Percentiles rank a stretch among this genome's conserved stretches.
Conservation (phyloP, 2,113 vertebrate genomes). For the Anas platyrhynchos region DNA sequence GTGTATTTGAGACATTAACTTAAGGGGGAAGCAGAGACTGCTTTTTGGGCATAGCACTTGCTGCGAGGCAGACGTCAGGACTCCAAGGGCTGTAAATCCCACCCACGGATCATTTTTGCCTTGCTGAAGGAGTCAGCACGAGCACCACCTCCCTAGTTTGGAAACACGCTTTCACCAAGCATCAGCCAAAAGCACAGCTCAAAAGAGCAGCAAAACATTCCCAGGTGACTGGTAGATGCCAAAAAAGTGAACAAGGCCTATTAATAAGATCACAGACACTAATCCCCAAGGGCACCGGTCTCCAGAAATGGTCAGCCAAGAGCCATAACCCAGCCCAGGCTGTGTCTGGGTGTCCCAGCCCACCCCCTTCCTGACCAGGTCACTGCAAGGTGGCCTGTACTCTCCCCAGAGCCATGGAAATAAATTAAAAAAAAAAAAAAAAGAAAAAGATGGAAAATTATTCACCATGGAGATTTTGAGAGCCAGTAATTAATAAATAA, state of each 20-base stretch:
- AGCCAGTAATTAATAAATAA: constrained; percentile 66
- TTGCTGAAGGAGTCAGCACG: not conserved
- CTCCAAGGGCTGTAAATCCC: accelerated
- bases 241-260: not conserved
- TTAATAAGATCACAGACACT: not conserved
- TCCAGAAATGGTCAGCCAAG: not conserved
- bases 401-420: not conserved
- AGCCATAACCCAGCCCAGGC: not conserved
- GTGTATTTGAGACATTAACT: accelerated
- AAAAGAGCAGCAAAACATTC: not conserved
- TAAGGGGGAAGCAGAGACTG: not conserved
- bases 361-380: not conserved
- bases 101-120: not conserved
- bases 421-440: not conserved
- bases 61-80: accelerated
- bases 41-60: not conserved
- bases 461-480: constrained; percentile 20
- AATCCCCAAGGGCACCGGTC: not conserved
- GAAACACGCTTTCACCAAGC: accelerated
- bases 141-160: not conserved
- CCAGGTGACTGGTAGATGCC: not conserved
- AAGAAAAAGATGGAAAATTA: not conserved
- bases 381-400: not conserved
- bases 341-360: accelerated
- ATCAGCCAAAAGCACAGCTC: accelerated